Conservation (phyloP, 2,797 vertebrate species). For the Bufotes viridis region DNA sequence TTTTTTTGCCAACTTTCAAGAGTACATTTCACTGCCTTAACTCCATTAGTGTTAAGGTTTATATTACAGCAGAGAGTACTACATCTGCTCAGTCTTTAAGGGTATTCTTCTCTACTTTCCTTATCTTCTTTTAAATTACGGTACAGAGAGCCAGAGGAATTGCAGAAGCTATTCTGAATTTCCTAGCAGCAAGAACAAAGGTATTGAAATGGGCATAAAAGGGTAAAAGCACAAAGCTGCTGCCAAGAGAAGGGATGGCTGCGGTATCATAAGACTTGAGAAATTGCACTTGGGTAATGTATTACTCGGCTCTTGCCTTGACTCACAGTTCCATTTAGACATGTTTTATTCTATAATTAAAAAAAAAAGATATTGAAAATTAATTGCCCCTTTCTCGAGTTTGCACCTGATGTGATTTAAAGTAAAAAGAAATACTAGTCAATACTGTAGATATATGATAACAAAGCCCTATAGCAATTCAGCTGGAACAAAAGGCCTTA, state of each 20-base stretch:
- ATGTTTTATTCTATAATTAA: constrained; percentile 63
- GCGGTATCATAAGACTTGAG: constrained; percentile 54
- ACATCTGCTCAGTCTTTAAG: constrained; percentile 62
- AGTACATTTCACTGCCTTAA: constrained; percentile 60
- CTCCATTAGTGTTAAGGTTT: constrained; percentile 64
- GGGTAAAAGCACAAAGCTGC: constrained; percentile 61
- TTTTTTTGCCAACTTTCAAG: constrained; percentile 56
- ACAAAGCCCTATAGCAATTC: constrained; percentile 64
- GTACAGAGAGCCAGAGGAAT: constrained; percentile 63
- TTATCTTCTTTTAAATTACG: constrained; percentile 63
- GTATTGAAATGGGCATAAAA: constrained; percentile 61
- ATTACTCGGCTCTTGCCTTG: constrained; percentile 47
- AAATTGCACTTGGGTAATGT: constrained; percentile 59
- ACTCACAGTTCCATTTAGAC: constrained; percentile 51
- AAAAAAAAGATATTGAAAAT: constrained; percentile 65
- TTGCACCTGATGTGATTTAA: constrained; percentile 64
- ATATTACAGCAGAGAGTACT: constrained; percentile 63
- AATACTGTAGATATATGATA: constrained; percentile 67
- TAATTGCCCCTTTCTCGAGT: constrained; percentile 67
- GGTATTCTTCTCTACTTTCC: constrained; percentile 58
- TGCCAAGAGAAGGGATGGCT: constrained; percentile 58
- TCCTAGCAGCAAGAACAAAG: constrained; percentile 62
- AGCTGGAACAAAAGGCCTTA: constrained; percentile 68
- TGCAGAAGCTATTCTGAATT: constrained; percentile 60
- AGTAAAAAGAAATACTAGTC: constrained; percentile 63